A percentile compares a stretch with the other conserved stretches of the same genome.
These are phyloP conservation scores for Pelobates cultripes DNA, from an alignment of 2,797 vertebrate species.

Conservation along the genomic window DNA sequence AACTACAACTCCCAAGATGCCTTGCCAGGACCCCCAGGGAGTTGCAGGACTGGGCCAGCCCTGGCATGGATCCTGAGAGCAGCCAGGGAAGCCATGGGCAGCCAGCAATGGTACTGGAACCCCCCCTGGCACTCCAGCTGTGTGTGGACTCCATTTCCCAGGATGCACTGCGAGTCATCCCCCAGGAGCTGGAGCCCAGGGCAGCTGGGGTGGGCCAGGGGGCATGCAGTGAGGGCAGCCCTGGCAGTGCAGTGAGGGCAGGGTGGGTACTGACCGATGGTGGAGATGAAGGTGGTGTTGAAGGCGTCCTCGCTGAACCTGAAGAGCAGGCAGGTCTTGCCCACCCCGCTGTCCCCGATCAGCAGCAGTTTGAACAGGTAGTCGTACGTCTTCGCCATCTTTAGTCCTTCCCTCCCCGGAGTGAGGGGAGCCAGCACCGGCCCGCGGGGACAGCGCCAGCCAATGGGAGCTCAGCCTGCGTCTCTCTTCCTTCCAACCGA, in stretches of 20 bases:
- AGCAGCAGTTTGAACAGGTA: conserved; percentile 97
- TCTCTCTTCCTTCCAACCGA: conserved; percentile 21
- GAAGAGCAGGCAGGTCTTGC: conserved; percentile 96
- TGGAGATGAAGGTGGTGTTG: conserved; percentile 97
- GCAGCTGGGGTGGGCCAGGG: too few relatives aligned
- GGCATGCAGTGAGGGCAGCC: too few relatives aligned
- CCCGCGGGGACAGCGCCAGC: not conserved
- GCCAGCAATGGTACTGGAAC: too few relatives aligned
- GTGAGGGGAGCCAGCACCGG: conserved; percentile 29
- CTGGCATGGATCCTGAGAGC: too few relatives aligned
- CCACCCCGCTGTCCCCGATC: conserved; percentile 95
- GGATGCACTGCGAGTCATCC: too few relatives aligned
- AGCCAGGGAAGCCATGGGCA: too few relatives aligned
- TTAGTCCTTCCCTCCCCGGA: conserved; percentile 65
- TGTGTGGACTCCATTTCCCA: too few relatives aligned
- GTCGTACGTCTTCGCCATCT: conserved; percentile 98
- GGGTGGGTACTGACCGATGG: conserved; percentile 86
- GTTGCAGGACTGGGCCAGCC: too few relatives aligned
- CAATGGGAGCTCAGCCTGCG: not conserved
- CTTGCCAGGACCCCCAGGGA: too few relatives aligned
- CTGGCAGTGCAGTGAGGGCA: conserved; percentile 11
- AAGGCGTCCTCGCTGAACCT: conserved; percentile 97
- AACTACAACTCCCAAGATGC: too few relatives aligned
- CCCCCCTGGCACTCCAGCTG: too few relatives aligned
- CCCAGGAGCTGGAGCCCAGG: too few relatives aligned